Base-by-base conservation (phyloP, 35 echinoderm and acorn worm genomes). In the Strongylocentrotus purpuratus region DNA sequence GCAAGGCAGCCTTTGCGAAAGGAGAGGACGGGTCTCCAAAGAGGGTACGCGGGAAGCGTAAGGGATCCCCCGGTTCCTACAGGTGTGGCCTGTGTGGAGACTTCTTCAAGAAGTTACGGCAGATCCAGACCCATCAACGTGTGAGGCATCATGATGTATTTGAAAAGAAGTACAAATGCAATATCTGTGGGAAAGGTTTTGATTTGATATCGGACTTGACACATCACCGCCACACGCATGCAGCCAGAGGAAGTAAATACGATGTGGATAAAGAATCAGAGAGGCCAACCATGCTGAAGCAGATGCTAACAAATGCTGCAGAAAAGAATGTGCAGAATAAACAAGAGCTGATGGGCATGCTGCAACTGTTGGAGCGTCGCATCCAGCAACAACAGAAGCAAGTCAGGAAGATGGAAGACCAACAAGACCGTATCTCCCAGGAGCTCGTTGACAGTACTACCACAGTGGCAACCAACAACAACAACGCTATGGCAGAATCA, bases 91-190 rank as follows among this genome's bases (percentile, higher is more conserved):
- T 99, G 12, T 99, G 98, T 70, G 96, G 97, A 47, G 98, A 99
- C 50, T 96, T 95, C 93, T 99, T 99, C 85, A 99, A 99, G 95
- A 99, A 99, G 85, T 86, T 99, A 18, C 94, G 98, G 22, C 98
- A 99, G 94, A 99, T 99, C 85, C 98, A 99, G 94, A 99, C 98
- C 2, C 98, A 99, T 94, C 98, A 99, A 86, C 97, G 98, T 88
- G 98, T 99, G 11, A 86, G 98, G 22, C 98, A 99, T 88, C 98
- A 99, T 85, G 98, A 99, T 46, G 98, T 97, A 9, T 99, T 99
- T 94, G 98, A 99, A 61, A 99, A 99, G 97, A 99, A 99, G 95
- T 99, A 99, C 96, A 99, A 99, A 91, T 99, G 98, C 93, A 99
- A 99, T 89, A 93, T 99, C 47, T 99, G 98, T 88, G 95, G 97